Percentiles rank a stretch among this genome's conserved stretches.
These are phyloP conservation scores for Lasaia peninsularis DNA, from an alignment of 1,140 invertebrate species.

Conservation along the genomic window DNA sequence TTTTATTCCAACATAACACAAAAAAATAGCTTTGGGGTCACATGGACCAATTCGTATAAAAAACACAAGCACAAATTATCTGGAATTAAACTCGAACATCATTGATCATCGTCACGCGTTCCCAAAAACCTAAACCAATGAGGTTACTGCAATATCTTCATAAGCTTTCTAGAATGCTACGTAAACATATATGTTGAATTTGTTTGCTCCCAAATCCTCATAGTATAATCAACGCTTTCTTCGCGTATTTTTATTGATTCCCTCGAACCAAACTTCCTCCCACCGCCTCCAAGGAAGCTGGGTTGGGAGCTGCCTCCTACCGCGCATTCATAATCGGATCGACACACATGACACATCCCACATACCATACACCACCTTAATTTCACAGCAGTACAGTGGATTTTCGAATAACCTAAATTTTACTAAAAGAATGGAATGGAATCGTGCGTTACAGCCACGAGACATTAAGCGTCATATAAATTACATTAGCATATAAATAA, in stretches of 20 bases:
- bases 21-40: background rate
- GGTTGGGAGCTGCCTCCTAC: slow-evolving; percentile 69
- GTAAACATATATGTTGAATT: slow-evolving; percentile 43
- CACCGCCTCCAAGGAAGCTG: slow-evolving; percentile 59
- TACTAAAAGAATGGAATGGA: slow-evolving; percentile 62
- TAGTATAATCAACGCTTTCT: slow-evolving; percentile 74
- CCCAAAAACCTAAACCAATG: too few species aligned
- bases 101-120: too few species aligned
- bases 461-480: slow-evolving; percentile 77
- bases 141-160: background rate
- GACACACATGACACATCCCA: slow-evolving; percentile 53
- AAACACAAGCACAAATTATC: background rate
- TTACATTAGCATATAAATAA: slow-evolving; percentile 78
- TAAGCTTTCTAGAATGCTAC: background rate
- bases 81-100: background rate
- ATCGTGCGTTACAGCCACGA: slow-evolving; percentile 73
- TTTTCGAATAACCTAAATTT: slow-evolving; percentile 26
- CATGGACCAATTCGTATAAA: too few species aligned
- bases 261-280: slow-evolving; percentile 44
- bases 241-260: slow-evolving; percentile 77
- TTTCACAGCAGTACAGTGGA: slow-evolving; percentile 35
- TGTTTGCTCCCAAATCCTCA: slow-evolving; percentile 57
- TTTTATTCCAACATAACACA: too few species aligned
- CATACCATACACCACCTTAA: slow-evolving; percentile 51
- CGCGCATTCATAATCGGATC: slow-evolving; percentile 75